A percentile compares a stretch with the other conserved stretches of the same genome.
These are phyloP conservation scores for Galaxea fascicularis DNA, from an alignment of 92 coral and sea anemone species.

Conservation along the genomic window DNA sequence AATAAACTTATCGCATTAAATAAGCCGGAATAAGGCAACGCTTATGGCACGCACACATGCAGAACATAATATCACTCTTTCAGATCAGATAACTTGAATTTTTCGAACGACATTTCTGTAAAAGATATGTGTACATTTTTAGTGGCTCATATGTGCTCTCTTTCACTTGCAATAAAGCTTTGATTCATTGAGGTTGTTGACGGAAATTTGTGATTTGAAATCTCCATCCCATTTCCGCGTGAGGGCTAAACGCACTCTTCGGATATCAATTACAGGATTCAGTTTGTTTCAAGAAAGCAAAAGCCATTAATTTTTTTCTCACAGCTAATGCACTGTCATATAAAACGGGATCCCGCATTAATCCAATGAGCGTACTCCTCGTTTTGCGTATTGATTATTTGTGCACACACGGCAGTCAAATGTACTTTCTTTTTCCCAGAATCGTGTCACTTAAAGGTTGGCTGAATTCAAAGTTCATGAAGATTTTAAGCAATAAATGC, in stretches of 20 bases:
- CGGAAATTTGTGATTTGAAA: constrained; percentile 48
- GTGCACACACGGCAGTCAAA: not conserved
- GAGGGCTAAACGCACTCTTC: not conserved
- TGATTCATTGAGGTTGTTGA: constrained; percentile 36
- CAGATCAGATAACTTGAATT: not conserved
- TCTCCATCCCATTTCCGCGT: constrained; percentile 38
- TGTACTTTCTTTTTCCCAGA: not conserved
- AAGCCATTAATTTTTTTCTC: not conserved
- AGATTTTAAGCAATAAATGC: not conserved
- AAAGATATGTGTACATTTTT: constrained; percentile 11
- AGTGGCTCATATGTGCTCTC: not conserved
- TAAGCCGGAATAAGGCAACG: constrained; percentile 8
- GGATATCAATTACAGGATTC: constrained; percentile 42
- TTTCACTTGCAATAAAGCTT: constrained; percentile 18
- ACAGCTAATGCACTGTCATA: constrained; percentile 3
- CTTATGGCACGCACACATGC: constrained; percentile 5
- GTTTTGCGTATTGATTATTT: constrained; percentile 4
- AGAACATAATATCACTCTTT: not conserved
- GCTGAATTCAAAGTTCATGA: not conserved
- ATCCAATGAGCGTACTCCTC: not conserved
- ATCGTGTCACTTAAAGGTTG: too few relatives aligned
- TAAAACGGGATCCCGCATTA: not conserved
- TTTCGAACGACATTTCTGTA: not conserved
- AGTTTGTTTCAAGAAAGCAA: not conserved
- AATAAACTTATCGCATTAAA: constrained; percentile 26